These are phyloP conservation scores for Eleutherodactylus coqui DNA, from an alignment of 2,797 vertebrate genomes.

Conservation along the genomic window DNA sequence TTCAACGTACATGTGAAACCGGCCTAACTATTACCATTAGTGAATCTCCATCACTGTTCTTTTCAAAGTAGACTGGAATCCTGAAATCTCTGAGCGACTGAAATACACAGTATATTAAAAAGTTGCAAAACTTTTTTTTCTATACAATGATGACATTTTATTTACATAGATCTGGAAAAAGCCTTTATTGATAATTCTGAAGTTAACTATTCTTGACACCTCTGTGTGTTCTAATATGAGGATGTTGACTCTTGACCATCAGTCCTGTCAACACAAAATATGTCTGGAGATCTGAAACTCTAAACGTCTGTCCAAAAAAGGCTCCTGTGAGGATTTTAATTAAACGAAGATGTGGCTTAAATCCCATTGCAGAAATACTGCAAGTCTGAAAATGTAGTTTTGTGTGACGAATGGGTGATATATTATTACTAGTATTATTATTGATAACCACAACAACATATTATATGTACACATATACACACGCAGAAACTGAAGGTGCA, in stretches of 20 bases:
- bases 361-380: background rate
- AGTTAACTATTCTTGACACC: background rate
- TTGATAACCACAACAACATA: too few relatives aligned
- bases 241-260: background rate
- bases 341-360: constrained; percentile 7
- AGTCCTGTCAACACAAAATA: constrained; percentile 4
- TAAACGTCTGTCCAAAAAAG: background rate
- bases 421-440: too few relatives aligned
- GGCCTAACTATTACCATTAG: too few relatives aligned
- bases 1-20: too few relatives aligned
- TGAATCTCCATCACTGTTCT: too few relatives aligned
- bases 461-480: background rate
- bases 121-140: background rate
- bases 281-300: constrained; percentile 14
- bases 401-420: too few relatives aligned
- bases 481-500: background rate
- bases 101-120: background rate
- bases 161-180: background rate
- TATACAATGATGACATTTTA: background rate
- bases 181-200: background rate
- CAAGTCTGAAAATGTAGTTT: too few relatives aligned
- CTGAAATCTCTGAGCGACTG: background rate
- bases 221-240: background rate
- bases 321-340: constrained; percentile 10
- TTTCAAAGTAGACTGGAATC: background rate